Conservation (phyloP, 2,888 invertebrate genomes). For the Amorpha juglandis region DNA sequence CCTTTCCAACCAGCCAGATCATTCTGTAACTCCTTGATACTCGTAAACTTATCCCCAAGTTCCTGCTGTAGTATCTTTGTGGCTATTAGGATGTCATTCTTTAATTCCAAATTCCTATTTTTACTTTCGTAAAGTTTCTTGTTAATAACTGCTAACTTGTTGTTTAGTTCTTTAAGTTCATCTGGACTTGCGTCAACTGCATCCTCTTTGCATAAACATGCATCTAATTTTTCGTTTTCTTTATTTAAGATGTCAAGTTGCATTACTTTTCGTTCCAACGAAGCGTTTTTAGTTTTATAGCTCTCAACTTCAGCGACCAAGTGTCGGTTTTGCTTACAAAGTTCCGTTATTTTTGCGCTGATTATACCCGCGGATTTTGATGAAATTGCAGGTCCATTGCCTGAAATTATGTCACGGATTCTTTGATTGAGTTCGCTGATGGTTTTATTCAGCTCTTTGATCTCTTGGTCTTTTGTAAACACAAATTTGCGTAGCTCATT, state of each 20-base stretch:
- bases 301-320: constrained; percentile 85
- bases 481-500: constrained; percentile 80
- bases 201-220: constrained; percentile 76
- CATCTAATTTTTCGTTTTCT: constrained; percentile 64
- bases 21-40: constrained; percentile 84
- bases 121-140: constrained; percentile 88
- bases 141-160: constrained; percentile 83
- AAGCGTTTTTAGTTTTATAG: constrained; percentile 84
- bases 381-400: constrained; percentile 73
- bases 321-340: constrained; percentile 87
- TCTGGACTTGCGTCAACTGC: constrained; percentile 67
- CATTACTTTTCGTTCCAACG: constrained; percentile 78
- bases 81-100: constrained; percentile 88
- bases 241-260: constrained; percentile 69
- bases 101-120: constrained; percentile 87
- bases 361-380: constrained; percentile 82
- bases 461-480: constrained; percentile 73
- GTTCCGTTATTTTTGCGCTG: constrained; percentile 86
- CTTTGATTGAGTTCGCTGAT: constrained; percentile 71
- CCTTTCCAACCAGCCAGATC: constrained; percentile 89
- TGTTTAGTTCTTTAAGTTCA: constrained; percentile 85
- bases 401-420: constrained; percentile 80
- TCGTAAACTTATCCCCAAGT: constrained; percentile 88
- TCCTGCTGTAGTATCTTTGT: constrained; percentile 90
- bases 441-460: constrained; percentile 72